Conservation (phyloP, 2,888 invertebrate genomes). For the Stictocephala bisonia region DNA sequence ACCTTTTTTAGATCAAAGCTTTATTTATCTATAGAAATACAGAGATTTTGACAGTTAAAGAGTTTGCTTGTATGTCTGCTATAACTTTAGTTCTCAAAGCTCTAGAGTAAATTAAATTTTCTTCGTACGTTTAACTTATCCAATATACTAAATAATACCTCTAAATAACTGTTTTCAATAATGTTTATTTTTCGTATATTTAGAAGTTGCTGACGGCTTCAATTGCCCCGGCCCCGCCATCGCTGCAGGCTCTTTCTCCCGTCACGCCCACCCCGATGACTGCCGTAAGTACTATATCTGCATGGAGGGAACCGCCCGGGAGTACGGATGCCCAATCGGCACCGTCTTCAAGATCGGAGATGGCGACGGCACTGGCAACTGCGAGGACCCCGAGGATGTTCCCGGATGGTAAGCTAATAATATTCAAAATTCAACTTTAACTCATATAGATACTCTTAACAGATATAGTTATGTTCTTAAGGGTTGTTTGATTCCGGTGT, state of each 20-base stretch:
- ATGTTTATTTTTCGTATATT: no score
- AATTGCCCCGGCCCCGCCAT: conserved; percentile 83
- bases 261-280: conserved; percentile 94
- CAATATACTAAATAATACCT: no score
- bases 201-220: conserved; percentile 94
- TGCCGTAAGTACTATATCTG: conserved; percentile 97
- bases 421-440: conserved; percentile 60
- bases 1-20: no score
- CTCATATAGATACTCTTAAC: background rate
- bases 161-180: conserved; percentile 49
- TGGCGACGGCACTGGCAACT: conserved; percentile 90
- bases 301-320: conserved; percentile 88
- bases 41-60: no score
- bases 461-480: background rate
- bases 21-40: no score
- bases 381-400: conserved; percentile 95
- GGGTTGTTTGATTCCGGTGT: no score
- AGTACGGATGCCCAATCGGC: conserved; percentile 96
- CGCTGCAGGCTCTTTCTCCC: conserved; percentile 86
- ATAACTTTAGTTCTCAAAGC: no score
- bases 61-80: no score
- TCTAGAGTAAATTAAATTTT: no score
- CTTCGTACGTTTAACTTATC: conserved; percentile 60
- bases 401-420: conserved; percentile 89
- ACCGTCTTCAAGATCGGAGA: conserved; percentile 96